Base-by-base conservation (phyloP, 1,140 invertebrate species). In the Drosophila sproati region DNA sequence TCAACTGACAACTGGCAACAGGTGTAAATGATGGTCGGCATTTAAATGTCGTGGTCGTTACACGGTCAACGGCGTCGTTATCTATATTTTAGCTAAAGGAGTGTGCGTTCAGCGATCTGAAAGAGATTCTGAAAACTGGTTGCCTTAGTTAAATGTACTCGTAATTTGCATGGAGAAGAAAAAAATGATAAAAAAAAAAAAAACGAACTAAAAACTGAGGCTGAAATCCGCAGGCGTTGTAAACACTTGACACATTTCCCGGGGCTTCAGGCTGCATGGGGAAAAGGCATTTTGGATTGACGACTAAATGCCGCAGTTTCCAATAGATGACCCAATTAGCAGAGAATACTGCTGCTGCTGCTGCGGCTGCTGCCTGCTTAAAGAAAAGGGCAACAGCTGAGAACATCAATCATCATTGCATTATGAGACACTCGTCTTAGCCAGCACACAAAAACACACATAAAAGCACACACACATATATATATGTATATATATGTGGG, bases 361-460 rank as follows among this genome's bases (percentile, higher is more conserved):
- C 20, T 20, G 20, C 20, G 1, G 20, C 20, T 20, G 20, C 20
- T 20, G 20, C 20, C 20, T 20, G 20, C 20, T 20, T 20, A 20
- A 31, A 69, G 28, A 51, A 55, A 75, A 80, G 72, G 67, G 72
- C 63, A 63, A 76, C 63, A 59, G 72, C 39, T 43, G 54, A 73
- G 83, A 83, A 87, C 83, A 88, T 88, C 73, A 87, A 87, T 87
- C 83, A 87, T 87, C 83, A 87, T 68, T 73, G 73, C 69, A 64
- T 62, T 81, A 71, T 81, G 73, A 77, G 82, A 85, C 70, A 77
- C 56, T 2, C 20, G 20, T 70, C 62, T 28, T 7, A 48, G 56
- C 32, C 60, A 39, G 67, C 56, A 37, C 61, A 20, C 20, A 20
- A 20, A 20, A 20, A 20, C 20, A 20, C 20, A 20, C 20, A 20